These are phyloP conservation scores for Pedionomus torquatus DNA, from an alignment of 2,113 vertebrate genomes.

Conservation along the genomic window DNA sequence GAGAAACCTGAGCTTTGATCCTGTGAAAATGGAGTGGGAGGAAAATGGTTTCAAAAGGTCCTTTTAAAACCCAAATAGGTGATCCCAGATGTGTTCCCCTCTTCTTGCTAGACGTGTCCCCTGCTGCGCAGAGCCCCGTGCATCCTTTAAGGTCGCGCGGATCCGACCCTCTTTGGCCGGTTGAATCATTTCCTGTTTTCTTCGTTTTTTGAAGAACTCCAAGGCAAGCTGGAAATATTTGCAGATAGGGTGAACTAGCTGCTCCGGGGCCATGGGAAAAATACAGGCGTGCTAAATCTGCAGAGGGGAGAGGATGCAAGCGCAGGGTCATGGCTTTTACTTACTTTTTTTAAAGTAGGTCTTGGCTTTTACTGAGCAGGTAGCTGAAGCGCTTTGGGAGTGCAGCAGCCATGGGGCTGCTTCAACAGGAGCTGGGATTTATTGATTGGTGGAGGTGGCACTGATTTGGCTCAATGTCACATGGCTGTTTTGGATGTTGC, in stretches of 20 bases:
- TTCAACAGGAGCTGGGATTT: not conserved
- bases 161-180: not conserved
- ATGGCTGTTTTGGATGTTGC: not conserved
- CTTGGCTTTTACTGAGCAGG: not conserved
- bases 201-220: not conserved
- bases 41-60: not conserved
- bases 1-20: not conserved
- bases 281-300: not conserved
- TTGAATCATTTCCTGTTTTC: constrained; percentile 75
- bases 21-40: not conserved
- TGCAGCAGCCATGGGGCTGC: not conserved
- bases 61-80: accelerated
- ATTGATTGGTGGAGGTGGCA: accelerated
- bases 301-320: not conserved
- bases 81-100: not conserved
- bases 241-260: not conserved
- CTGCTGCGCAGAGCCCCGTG: not conserved
- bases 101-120: accelerated
- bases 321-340: not conserved
- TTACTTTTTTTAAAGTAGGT: not conserved
- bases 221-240: constrained; percentile 40
- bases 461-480: no score
- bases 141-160: not conserved
- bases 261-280: constrained; percentile 53
- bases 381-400: not conserved